Conservation (phyloP, 1,140 invertebrate genomes). For the Drosophila auraria region DNA sequence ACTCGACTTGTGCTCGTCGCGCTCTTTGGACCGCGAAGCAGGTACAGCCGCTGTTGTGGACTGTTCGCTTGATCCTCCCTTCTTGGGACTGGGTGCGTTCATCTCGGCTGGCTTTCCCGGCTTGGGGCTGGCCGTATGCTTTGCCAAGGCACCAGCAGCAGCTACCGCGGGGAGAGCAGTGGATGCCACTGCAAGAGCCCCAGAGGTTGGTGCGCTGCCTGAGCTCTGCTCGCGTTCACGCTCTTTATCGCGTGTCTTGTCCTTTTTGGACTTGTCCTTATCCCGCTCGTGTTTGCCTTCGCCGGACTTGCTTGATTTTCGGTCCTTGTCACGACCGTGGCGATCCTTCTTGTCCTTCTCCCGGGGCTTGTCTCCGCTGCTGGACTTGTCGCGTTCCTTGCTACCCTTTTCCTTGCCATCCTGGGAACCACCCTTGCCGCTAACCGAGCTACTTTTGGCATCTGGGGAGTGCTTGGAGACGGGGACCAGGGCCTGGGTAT, state of each 20-base stretch:
- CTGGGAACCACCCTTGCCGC: slow-evolving; percentile 39
- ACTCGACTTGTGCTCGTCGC: slow-evolving; percentile 83
- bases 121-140: slow-evolving; percentile 87
- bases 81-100: slow-evolving; percentile 61
- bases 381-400: slow-evolving; percentile 78
- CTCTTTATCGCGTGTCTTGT: slow-evolving; percentile 88
- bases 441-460: slow-evolving; percentile 66
- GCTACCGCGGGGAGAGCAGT: slow-evolving; percentile 4
- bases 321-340: slow-evolving; percentile 87
- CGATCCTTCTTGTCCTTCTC: slow-evolving; percentile 89
- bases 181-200: not conserved
- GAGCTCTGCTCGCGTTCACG: slow-evolving; percentile 87
- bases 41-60: slow-evolving; percentile 6
- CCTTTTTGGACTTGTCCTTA: slow-evolving; percentile 89
- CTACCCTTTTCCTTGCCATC: slow-evolving; percentile 70
- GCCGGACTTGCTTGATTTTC: slow-evolving; percentile 71
- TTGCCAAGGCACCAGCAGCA: slow-evolving; percentile 73
- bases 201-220: slow-evolving; percentile 18
- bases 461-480: slow-evolving; percentile 85
- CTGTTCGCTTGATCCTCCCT: slow-evolving; percentile 30
- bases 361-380: slow-evolving; percentile 62
- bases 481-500: slow-evolving; percentile 10
- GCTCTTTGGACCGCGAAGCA: slow-evolving; percentile 65
- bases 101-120: slow-evolving; percentile 53
- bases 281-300: slow-evolving; percentile 88